phyloP scores from a whole-genome alignment of 2,797 vertebrate species.

The Monodelphis domestica region DNA sequence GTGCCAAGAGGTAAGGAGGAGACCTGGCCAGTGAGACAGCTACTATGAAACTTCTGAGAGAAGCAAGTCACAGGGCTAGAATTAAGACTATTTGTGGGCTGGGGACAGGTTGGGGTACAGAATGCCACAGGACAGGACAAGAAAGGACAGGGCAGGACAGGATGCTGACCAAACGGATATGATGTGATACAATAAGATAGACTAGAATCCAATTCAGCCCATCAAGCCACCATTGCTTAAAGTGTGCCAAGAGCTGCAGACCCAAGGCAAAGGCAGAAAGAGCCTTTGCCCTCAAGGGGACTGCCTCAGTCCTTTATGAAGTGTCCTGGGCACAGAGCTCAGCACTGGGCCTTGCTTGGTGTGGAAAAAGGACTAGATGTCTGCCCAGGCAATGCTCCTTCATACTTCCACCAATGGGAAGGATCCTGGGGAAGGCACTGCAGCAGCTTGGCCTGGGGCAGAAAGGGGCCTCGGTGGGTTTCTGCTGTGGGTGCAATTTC shows the following conservation, averaged over 20 bases:
- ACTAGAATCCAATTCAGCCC: not conserved
- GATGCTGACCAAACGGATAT: not conserved
- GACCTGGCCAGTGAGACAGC: slow-evolving; percentile 34
- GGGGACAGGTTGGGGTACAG: not conserved
- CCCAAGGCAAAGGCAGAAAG: no score
- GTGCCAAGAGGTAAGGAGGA: slow-evolving; percentile 10
- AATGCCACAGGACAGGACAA: not conserved
- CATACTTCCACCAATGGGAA: not conserved
- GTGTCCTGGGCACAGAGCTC: no score
- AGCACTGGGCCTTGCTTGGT: not conserved
- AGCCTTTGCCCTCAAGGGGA: no score
- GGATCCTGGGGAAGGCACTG: not conserved
- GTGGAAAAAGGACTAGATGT: no score
- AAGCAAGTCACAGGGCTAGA: not conserved
- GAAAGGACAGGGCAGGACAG: rapidly evolving
- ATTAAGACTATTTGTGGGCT: not conserved
- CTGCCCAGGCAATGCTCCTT: not conserved
- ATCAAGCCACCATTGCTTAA: no score
- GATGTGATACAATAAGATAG: not conserved
- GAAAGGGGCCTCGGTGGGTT: not conserved
- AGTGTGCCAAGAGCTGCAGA: not conserved
- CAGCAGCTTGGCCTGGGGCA: not conserved
- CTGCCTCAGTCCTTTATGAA: no score
- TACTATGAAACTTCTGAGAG: not conserved
- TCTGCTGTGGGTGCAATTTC: not conserved